These are phyloP conservation scores for Aix galericulata DNA, from an alignment of 2,113 vertebrate genomes.

Conservation along the genomic window DNA sequence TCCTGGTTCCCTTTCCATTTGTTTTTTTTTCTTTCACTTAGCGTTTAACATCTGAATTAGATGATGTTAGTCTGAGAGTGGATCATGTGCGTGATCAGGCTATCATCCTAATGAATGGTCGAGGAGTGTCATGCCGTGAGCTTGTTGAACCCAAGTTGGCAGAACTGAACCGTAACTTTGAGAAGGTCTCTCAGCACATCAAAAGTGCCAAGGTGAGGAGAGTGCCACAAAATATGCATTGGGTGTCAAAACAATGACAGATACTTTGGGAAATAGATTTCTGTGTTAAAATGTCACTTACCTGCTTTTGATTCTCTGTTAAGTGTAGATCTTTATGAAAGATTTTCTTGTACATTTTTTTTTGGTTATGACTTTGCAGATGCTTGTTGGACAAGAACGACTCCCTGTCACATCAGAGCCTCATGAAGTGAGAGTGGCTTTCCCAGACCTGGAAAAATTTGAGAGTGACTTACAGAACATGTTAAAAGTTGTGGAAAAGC, in stretches of 20 bases:
- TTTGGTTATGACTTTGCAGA: conserved; percentile 65
- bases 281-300: not conserved
- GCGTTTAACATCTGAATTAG: conserved; percentile 87
- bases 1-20: not conserved
- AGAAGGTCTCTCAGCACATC: conserved; percentile 95
- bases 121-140: conserved; percentile 85
- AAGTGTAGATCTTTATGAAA: not conserved
- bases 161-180: conserved; percentile 92
- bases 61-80: conserved; percentile 86
- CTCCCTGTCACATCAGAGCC: conserved; percentile 42
- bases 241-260: not conserved
- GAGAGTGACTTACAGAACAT: conserved; percentile 82
- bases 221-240: not conserved
- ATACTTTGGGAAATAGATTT: not conserved
- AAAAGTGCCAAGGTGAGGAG: conserved; percentile 85
- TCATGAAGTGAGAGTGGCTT: conserved; percentile 25
- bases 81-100: conserved; percentile 91
- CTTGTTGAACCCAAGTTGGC: conserved; percentile 93
- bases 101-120: conserved; percentile 86
- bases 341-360: not conserved
- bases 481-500: conserved; percentile 82
- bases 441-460: conserved; percentile 78
- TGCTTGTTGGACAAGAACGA: conserved; percentile 80
- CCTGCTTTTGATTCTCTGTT: not conserved
- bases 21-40: conserved; percentile 43